Evolutionary conservation across 2,888 invertebrate species (phyloP), one percentile per base, ranked within the genome.

Genomic region (Cheilosia grossa): DNA sequence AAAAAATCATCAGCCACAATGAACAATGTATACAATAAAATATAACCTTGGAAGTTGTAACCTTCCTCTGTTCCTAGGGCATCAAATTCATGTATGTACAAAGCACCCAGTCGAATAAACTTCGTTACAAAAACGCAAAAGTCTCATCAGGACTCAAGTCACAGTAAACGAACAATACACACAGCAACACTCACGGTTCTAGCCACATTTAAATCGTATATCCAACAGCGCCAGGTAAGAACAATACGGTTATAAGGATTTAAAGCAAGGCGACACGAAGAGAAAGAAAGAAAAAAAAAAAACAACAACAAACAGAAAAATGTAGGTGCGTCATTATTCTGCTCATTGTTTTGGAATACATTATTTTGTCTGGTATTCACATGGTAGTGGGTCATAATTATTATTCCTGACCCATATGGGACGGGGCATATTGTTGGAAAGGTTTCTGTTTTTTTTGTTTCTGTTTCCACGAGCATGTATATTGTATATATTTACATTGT

Each of bases 81-180:
- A 21, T 54, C 37, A 30, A 63, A 53, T 21, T 13, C 51, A 19
- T 17, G 19, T 9, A 47, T 19, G 17, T 47, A 47, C n/a, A 44
- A 59, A 66, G 67, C 42, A 59, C 75, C 75, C 30, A 59, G 64
- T 67, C 75, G 33, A 77, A 77, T 61, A 69, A 77, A 77, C 53
- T 77, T 77, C 61, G 61, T 77, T 77, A 77, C 61, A 69, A 61
- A 69, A 69, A 51, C 77, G 59, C 77, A 61, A 69, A 77, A 69
- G 61, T 59, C 75, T 67, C 75, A 75, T 67, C 67, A 77, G 59
- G 61, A 69, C 54, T 54, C 54, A 61, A 72, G 72, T 59, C 72
- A 72, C 61, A 61, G 61, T 47, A 42, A 49, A 40, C 70, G 40
- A 72, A 72, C 72, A 61, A 72, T 61, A 61, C 51, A 72, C 19